Evolutionary conservation across 2,113 vertebrate species (phyloP), one percentile per base, ranked within the genome.

Genomic region (Bungarus multicinctus): DNA sequence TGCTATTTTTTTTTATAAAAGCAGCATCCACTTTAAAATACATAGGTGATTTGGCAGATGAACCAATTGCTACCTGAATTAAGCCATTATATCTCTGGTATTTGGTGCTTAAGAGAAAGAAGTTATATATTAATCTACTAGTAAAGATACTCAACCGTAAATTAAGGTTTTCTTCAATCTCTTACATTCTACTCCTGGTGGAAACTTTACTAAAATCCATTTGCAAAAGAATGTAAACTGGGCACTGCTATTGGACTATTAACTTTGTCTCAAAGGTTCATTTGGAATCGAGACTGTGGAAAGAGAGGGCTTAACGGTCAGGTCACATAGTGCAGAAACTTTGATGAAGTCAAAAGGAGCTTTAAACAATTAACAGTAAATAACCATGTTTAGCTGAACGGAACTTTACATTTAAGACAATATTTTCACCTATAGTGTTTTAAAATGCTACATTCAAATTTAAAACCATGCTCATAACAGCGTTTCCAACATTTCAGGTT

Each of bases 141-240:
- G 43, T 50, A 47, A n/a, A 85, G 69, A 45, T 89, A 58, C n/a
- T 85, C 39, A 34, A 22, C 20, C 20, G 25, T 89, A 92, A 30
- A 23, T 85, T 55, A 92, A n/a, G n/a, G 23, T 57, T 89, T 43
- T 58, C 58, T 88, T 92, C 52, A 92, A 25, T 53, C 25, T 39
- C 27, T 39, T 81, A 39, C 91, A 89, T 89, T 92, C 87, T 39
- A 47, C 18, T 81, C 64, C 57, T 47, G 55, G 39, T 85, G 87
- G 47, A 69, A 89, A 54, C 58, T 89, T 89, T 5, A 89, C 47
- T 39, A 43, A n/a, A 85, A 50, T 92, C 11, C 88, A 89, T 89
- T 89, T 92, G 14, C 57, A 89, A 85, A 92, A 89, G 92, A 89
- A 92, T 92, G 88, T 81, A n/a, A 85, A 30, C 27, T 89, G 64